Evolutionary conservation across 2,113 vertebrate genomes (phyloP), one percentile per base, ranked within the genome.

Genomic region (Agelaius tricolor): DNA sequence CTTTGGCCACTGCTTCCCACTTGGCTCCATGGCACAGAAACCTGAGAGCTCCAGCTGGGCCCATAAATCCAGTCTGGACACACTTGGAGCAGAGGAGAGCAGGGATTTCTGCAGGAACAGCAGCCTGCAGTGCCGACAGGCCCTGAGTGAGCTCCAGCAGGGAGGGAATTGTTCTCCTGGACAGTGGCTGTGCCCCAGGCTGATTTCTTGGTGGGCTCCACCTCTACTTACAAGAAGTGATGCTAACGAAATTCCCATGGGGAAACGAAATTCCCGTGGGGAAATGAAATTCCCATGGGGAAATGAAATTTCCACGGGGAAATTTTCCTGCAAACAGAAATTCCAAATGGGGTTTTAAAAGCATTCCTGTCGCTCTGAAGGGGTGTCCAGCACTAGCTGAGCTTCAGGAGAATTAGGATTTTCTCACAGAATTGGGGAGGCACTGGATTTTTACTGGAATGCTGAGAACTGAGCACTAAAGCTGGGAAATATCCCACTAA

Each of bases 21-120:
- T 84, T 62, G 33, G 68, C 83, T 92, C 1, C 69, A 8, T 62
- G 94, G 93, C 91, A 89, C 89, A 95, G 89, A 73, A 87, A 78
- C 46, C 41, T 6, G 14, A 75, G 24, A 11, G 26, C 62, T 58
- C 77, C 93, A 68, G 89, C 77, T 27, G 84, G 91, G 73, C 27
- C 68, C 19, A 39, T 81, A 66, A 92, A 94, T 89, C 65, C 80
- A 15, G 0, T 9, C 4, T 57, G 93, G 91, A 84, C 26, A 39
- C 9, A 0, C 57, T 77, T 10, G 30, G 65, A 65, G 73, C 87
- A 90, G 83, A 24, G 27, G 11, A 3, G 4, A 79, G 75, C 4
- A 20, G 2, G 43, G 1, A 31, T 55, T 67, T 28, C 58, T 83
- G 30, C 82, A 51, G 49, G 75, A 96, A 23, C 39, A 21, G 13